phyloP scores from a whole-genome alignment of 2,888 invertebrate species.

The Petrolisthes manimaculis region DNA sequence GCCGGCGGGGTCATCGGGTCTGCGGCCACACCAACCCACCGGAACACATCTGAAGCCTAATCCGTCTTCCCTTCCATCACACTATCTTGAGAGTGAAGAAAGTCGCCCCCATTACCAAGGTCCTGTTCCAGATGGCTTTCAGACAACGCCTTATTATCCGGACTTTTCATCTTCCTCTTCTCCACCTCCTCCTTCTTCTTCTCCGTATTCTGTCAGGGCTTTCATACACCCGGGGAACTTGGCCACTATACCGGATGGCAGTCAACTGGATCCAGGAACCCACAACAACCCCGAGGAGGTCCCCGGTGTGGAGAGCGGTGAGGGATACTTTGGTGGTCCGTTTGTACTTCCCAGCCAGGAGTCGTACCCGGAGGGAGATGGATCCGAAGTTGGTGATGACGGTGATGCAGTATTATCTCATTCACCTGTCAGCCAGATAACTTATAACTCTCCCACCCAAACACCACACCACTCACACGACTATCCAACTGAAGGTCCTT shows the following conservation, averaged over 20 bases:
- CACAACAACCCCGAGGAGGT: not conserved
- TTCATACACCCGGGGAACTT: slow-evolving; percentile 40
- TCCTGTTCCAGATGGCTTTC: no score
- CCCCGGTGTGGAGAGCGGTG: not conserved
- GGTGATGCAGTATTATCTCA: not conserved
- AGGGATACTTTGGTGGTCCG: not conserved
- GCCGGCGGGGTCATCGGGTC: not conserved
- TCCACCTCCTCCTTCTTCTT: not conserved
- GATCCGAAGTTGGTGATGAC: not conserved
- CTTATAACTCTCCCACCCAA: not conserved
- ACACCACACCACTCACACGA: not conserved
- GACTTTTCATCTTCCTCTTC: not conserved
- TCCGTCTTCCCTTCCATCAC: not conserved
- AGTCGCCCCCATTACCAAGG: not conserved
- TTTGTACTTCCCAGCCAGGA: not conserved
- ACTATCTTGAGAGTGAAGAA: not conserved
- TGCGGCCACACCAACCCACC: not conserved
- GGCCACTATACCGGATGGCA: slow-evolving; percentile 21
- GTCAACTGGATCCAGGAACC: not conserved
- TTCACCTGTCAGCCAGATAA: not conserved
- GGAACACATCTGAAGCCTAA: not conserved
- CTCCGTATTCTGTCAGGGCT: not conserved
- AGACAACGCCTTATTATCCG: no score
- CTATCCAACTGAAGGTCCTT: not conserved
- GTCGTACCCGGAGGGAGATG: not conserved